A percentile compares a stretch with the other conserved stretches of the same genome.
phyloP scores from a whole-genome alignment of 2,797 vertebrate genomes.

The Amphiprion clarkii region DNA sequence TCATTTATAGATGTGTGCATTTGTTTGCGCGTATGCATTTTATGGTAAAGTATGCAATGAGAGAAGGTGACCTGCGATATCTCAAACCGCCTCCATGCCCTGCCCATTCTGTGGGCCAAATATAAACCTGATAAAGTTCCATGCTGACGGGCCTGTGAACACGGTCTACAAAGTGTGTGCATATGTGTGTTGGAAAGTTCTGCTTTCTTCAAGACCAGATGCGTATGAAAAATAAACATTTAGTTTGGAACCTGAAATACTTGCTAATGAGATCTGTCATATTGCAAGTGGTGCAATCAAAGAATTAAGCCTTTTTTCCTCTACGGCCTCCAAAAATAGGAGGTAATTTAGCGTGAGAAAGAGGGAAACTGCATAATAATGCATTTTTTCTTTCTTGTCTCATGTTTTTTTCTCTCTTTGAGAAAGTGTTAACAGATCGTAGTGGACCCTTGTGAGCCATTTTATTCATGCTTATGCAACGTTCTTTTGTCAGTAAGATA shows the following conservation, averaged over 20 bases:
- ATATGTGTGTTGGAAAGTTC: slow-evolving; percentile 48
- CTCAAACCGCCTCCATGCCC: slow-evolving; percentile 63
- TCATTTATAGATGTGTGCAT: slow-evolving; percentile 29
- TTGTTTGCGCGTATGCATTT: slow-evolving; percentile 32
- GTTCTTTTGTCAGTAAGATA: slow-evolving; percentile 24
- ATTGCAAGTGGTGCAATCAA: slow-evolving; percentile 57
- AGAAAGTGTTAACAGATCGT: slow-evolving; percentile 47
- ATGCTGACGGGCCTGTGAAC: slow-evolving; percentile 60
- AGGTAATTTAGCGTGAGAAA: slow-evolving; percentile 67
- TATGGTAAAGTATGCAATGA: slow-evolving; percentile 54
- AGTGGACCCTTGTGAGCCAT: slow-evolving; percentile 36
- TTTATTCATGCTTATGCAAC: slow-evolving; percentile 50
- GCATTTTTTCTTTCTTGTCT: slow-evolving; percentile 22
- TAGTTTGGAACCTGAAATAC: slow-evolving; percentile 73
- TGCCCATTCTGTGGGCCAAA: slow-evolving; percentile 73
- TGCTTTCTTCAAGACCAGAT: slow-evolving; percentile 66
- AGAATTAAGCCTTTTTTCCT: slow-evolving; percentile 41
- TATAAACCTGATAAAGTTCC: slow-evolving; percentile 83
- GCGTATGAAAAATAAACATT: slow-evolving; percentile 80
- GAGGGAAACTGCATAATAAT: slow-evolving; percentile 27
- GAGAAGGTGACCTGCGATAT: slow-evolving; percentile 75
- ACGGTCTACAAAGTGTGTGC: slow-evolving; percentile 51
- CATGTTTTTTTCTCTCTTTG: slow-evolving; percentile 34
- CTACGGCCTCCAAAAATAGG: slow-evolving; percentile 54
- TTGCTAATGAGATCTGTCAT: slow-evolving; percentile 64